Conservation (phyloP, 2,888 invertebrate genomes). For the Bimastos eiseni region DNA sequence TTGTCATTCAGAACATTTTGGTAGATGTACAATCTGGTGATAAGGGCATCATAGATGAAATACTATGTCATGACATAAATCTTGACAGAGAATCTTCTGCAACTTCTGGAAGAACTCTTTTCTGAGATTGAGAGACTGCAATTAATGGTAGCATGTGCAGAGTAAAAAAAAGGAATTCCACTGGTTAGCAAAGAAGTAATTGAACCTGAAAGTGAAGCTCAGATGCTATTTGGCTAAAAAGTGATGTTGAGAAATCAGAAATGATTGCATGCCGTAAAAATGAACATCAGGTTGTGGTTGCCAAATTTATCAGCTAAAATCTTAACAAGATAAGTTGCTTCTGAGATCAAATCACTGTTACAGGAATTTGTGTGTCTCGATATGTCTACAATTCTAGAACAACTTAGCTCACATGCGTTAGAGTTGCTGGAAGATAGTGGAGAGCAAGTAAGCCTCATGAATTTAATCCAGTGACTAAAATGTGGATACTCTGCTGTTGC, state of each 20-base stretch:
- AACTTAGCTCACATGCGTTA: neutral
- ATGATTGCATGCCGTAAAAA: neutral
- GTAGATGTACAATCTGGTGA: neutral
- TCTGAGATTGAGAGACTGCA: conserved; percentile 6
- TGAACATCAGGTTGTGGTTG: neutral
- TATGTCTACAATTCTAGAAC: neutral
- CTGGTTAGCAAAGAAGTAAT: neutral
- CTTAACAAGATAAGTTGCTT: neutral
- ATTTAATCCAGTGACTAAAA: neutral
- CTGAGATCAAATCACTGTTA: neutral
- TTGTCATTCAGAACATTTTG: neutral
- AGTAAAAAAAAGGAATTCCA: conserved; percentile 1
- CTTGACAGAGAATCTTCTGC: neutral
- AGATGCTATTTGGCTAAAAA: neutral
- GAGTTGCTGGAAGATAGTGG: conserved; percentile 13
- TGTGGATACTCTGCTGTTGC: neutral
- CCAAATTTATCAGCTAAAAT: neutral
- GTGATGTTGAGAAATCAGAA: neutral
- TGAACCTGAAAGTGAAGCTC: neutral
- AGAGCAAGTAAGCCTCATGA: neutral
- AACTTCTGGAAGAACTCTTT: neutral
- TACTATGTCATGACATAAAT: neutral
- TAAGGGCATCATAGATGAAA: neutral
- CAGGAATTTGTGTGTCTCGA: neutral
- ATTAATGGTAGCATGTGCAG: neutral